A percentile compares a stretch with the other conserved stretches of the same genome.
phyloP scores from a whole-genome alignment of 2,113 vertebrate species.

The Aegithalos caudatus region DNA sequence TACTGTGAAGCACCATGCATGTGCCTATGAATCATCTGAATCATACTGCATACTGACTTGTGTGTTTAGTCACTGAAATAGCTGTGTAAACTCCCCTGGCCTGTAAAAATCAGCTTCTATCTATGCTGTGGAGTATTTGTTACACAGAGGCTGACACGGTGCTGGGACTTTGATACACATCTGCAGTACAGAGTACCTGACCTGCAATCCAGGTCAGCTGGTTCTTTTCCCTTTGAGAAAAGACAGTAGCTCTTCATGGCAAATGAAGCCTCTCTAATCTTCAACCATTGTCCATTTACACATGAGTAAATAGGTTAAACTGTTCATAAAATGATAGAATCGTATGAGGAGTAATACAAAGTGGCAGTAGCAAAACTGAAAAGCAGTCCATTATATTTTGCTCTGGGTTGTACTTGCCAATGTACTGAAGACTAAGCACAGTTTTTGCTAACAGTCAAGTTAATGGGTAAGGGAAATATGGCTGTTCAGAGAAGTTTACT shows the following conservation, averaged over 20 bases:
- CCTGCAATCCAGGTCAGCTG: neutral
- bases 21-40: neutral
- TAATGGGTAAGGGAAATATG: neutral
- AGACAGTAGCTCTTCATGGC: neutral
- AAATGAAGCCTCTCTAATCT: slow-evolving; percentile 58
- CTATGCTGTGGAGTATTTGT: fast-evolving
- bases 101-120: neutral
- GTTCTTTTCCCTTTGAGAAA: neutral
- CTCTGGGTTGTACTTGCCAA: neutral
- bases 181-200: neutral
- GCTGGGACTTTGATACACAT: neutral
- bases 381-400: slow-evolving; percentile 19
- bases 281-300: slow-evolving; percentile 41
- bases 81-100: neutral
- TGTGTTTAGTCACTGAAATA: neutral
- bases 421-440: neutral
- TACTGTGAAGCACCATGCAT: neutral
- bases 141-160: neutral
- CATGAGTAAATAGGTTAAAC: slow-evolving; percentile 64
- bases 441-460: neutral
- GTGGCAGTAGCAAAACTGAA: slow-evolving; percentile 39
- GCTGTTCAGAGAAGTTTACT: neutral
- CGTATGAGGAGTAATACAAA: slow-evolving; percentile 30
- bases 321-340: slow-evolving; percentile 26
- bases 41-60: neutral